Conservation (phyloP, 1,140 invertebrate genomes). For the Macrosteles quadrilineatus region DNA sequence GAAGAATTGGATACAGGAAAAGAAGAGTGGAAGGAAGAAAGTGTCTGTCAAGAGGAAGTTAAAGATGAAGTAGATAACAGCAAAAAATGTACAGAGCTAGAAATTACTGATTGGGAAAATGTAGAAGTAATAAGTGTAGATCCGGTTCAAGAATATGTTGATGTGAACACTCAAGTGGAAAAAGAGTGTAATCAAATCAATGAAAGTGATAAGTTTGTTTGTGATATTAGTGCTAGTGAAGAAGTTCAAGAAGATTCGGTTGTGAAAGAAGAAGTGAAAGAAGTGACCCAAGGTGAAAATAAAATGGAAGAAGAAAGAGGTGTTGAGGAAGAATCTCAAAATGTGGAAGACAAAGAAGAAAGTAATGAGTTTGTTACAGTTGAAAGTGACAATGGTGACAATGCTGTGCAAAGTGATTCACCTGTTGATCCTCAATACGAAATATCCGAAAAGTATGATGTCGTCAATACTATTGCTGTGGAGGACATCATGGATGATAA, state of each 20-base stretch:
- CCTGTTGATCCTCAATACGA: not conserved
- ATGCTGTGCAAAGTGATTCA: no score
- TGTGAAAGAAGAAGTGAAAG: slow-evolving; percentile 23
- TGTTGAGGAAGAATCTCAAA: not conserved
- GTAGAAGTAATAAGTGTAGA: slow-evolving; percentile 13
- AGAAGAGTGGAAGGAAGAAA: slow-evolving; percentile 23
- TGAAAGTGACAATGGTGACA: no score
- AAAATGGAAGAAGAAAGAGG: not conserved
- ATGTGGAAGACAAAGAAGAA: no score
- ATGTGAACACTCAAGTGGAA: slow-evolving; percentile 3
- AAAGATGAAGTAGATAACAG: slow-evolving; percentile 20
- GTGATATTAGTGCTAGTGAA: slow-evolving; percentile 27
- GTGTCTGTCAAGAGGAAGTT: slow-evolving; percentile 34
- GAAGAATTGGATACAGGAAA: slow-evolving; percentile 38
- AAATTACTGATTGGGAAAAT: slow-evolving; percentile 20
- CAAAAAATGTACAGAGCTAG: slow-evolving; percentile 16
- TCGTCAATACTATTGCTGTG: no score
- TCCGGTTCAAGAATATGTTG: slow-evolving; percentile 16
- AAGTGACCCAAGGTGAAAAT: not conserved
- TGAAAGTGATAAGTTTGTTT: slow-evolving; percentile 19
- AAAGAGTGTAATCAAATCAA: no score
- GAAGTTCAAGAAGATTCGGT: not conserved
- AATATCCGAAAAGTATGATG: no score
- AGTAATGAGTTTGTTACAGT: no score
- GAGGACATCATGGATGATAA: no score